Percentiles rank a stretch among this genome's conserved stretches.
Evolutionary conservation across 1,140 invertebrate genomes (phyloP).

Genomic region (Gonioctena quinquepunctata): DNA sequence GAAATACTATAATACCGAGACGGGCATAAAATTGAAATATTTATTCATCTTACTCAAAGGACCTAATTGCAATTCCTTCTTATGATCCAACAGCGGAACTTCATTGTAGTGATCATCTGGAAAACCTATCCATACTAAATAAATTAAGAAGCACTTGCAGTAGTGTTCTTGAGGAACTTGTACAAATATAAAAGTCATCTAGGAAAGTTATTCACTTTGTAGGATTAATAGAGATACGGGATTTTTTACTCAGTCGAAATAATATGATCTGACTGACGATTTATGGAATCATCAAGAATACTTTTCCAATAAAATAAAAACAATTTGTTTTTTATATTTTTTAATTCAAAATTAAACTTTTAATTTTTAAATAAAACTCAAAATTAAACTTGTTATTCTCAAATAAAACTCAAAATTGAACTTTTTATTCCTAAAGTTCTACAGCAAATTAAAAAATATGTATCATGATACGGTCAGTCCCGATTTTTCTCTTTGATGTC

Average conservation of each 20-base stretch:
- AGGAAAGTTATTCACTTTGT: background rate
- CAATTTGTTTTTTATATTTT: background rate
- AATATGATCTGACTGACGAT: background rate
- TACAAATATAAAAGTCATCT: background rate
- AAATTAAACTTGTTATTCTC: no score
- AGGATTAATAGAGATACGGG: background rate
- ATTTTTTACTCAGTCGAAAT: background rate
- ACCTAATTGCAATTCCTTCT: background rate
- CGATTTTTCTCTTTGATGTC: background rate
- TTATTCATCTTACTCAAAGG: background rate
- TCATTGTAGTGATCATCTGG: background rate
- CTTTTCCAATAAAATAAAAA: background rate
- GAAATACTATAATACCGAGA: no score
- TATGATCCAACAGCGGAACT: background rate
- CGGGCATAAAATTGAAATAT: background rate
- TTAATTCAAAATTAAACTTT: background rate
- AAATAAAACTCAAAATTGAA: no score
- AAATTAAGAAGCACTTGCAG: background rate
- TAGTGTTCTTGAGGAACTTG: background rate
- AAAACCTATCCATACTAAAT: background rate
- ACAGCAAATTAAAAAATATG: background rate
- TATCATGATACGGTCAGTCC: background rate
- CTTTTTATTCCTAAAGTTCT: background rate
- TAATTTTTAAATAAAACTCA: background rate
- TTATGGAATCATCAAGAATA: background rate